Conservation (phyloP, 1,140 invertebrate species). For the Frieseomelitta varia region DNA sequence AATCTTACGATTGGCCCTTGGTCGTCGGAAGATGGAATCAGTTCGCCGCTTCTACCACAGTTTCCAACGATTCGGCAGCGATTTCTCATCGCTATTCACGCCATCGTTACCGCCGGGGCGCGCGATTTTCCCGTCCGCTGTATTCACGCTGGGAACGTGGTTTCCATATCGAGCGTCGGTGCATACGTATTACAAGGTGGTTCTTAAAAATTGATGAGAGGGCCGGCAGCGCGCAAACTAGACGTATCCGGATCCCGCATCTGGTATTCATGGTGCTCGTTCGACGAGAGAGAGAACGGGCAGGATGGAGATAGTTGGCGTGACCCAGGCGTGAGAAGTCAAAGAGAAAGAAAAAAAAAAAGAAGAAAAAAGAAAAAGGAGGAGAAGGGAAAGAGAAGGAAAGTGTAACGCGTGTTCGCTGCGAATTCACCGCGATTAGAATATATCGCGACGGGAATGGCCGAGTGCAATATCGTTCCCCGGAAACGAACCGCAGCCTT, state of each 20-base stretch:
- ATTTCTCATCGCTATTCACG: constrained; percentile 68
- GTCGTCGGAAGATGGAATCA: not conserved
- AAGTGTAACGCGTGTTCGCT: constrained; percentile 11
- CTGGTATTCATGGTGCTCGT: constrained; percentile 80
- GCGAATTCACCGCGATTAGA: constrained; percentile 64
- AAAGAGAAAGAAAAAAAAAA: not conserved
- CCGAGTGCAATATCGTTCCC: constrained; percentile 29
- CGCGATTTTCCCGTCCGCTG: constrained; percentile 45
- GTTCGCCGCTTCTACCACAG: not conserved
- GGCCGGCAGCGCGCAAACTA: constrained; percentile 78
- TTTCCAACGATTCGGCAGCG: not conserved
- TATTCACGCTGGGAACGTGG: constrained; percentile 71
- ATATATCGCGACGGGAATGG: constrained; percentile 67
- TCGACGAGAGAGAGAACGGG: constrained; percentile 35
- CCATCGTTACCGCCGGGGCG: constrained; percentile 17
- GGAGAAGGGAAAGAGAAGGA: not conserved
- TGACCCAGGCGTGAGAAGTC: constrained; percentile 1
- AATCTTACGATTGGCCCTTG: not conserved
- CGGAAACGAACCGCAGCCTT: constrained; percentile 58
- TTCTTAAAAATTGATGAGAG: constrained; percentile 82
- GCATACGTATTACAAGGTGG: constrained; percentile 71
- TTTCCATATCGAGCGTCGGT: constrained; percentile 76
- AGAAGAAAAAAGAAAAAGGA: not conserved
- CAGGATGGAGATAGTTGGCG: constrained; percentile 3
- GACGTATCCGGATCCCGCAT: constrained; percentile 79